phyloP scores from a whole-genome alignment of 1,140 invertebrate species.

The Lysiphlebus fabarum region DNA sequence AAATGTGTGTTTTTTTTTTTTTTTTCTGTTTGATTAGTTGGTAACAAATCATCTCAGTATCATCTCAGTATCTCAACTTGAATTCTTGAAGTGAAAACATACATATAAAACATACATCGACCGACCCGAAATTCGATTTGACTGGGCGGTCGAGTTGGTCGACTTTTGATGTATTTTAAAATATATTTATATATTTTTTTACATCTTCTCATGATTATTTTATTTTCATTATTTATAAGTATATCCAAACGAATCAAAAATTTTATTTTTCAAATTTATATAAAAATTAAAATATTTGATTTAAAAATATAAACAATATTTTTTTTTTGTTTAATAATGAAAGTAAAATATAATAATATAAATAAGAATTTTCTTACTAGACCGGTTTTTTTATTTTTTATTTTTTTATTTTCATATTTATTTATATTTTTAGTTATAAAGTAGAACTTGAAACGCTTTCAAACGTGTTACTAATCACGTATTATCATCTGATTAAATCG shows the following conservation, averaged over 20 bases:
- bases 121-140: constrained; percentile 24
- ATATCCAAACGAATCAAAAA: neutral
- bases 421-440: constrained; percentile 9
- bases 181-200: too few relatives aligned
- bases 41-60: neutral
- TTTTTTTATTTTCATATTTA: neutral
- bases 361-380: constrained; percentile 9
- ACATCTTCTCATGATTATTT: neutral
- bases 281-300: constrained; percentile 15
- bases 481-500: too few relatives aligned
- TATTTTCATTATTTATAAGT: neutral
- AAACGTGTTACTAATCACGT: neutral
- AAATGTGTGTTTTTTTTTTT: too few relatives aligned
- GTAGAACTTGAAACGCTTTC: constrained; percentile 15
- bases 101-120: neutral
- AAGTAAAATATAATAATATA: constrained; percentile 15
- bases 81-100: constrained; percentile 35
- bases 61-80: constrained; percentile 7
- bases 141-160: too few relatives aligned
- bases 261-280: neutral
- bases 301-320: neutral
- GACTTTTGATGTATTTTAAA: too few relatives aligned
- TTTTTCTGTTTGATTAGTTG: neutral
- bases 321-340: neutral
- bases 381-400: constrained; percentile 14